These are phyloP conservation scores for Bombus haemorrhoidalis DNA, from an alignment of 1,140 invertebrate species.

Conservation along the genomic window DNA sequence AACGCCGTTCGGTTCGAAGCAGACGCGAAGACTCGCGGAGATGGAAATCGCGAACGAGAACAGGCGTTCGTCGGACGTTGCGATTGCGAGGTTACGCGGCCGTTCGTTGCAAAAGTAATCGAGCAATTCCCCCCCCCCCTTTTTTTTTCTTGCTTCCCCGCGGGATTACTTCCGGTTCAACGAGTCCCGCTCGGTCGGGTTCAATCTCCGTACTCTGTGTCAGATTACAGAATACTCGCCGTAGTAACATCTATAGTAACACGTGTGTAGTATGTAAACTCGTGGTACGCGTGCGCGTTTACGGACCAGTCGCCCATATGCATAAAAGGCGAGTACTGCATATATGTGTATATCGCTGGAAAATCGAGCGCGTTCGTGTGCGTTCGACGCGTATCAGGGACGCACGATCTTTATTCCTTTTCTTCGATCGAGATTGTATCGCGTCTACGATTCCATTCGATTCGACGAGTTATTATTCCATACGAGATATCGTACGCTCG, in stretches of 20 bases:
- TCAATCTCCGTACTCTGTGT: constrained; percentile 62
- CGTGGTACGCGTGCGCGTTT: constrained; percentile 45
- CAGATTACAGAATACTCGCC: constrained; percentile 64
- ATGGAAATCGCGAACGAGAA: constrained; percentile 1
- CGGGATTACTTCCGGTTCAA: constrained; percentile 68
- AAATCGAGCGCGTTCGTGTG: neutral
- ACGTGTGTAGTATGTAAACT: constrained; percentile 59
- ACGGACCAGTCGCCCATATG: neutral
- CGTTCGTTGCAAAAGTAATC: constrained; percentile 43
- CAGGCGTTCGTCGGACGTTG: neutral
- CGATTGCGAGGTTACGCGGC: neutral
- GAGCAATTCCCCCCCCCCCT: constrained; percentile 38
- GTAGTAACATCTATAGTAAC: constrained; percentile 66
- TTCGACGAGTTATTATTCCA: neutral
- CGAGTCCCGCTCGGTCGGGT: constrained; percentile 56
- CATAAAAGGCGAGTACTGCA: neutral
- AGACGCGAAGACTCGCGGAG: too few relatives aligned
- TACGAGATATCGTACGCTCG: neutral
- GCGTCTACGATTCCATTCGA: neutral
- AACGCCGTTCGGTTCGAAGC: neutral
- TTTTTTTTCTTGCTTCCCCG: constrained; percentile 43
- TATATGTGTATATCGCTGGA: neutral
- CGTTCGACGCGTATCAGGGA: constrained; percentile 11
- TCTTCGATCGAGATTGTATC: neutral
- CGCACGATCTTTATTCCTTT: neutral